phyloP scores from a whole-genome alignment of 1,140 invertebrate species.

The Oreohelix idahoensis region DNA sequence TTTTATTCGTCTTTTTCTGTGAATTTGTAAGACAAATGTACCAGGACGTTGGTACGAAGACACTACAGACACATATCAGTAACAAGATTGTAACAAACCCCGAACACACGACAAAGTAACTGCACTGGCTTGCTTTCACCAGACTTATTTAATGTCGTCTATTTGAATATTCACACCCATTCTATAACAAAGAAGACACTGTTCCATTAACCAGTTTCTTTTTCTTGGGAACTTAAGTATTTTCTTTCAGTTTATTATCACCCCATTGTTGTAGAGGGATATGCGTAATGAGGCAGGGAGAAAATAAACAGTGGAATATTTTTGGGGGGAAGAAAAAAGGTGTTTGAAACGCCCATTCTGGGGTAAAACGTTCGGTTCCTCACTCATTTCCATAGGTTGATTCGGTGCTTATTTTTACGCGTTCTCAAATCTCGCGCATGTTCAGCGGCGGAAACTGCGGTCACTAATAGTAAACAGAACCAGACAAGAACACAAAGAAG shows the following conservation, averaged over 20 bases:
- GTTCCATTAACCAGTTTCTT: constrained; percentile 1
- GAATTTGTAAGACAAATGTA: background rate
- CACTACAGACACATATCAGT: background rate
- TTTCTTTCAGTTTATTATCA: background rate
- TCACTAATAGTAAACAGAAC: no score
- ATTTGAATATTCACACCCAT: background rate
- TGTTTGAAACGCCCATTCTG: background rate
- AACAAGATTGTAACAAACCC: background rate
- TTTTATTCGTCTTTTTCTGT: no score
- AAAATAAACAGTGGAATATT: background rate
- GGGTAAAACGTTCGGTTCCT: background rate
- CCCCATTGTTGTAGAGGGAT: background rate
- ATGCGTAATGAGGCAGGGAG: background rate
- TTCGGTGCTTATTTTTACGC: background rate
- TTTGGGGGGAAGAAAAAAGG: background rate
- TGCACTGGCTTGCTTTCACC: background rate
- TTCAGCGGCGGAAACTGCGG: no score
- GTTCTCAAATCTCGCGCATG: no score
- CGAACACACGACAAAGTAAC: background rate
- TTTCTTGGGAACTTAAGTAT: background rate
- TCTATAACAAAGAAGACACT: constrained; percentile 4
- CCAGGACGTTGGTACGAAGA: background rate
- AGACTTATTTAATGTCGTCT: background rate
- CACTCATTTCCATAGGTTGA: background rate
- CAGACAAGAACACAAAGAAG: no score